Base-by-base conservation (phyloP, 2,113 vertebrate genomes). In the Oncorhynchus keta region DNA sequence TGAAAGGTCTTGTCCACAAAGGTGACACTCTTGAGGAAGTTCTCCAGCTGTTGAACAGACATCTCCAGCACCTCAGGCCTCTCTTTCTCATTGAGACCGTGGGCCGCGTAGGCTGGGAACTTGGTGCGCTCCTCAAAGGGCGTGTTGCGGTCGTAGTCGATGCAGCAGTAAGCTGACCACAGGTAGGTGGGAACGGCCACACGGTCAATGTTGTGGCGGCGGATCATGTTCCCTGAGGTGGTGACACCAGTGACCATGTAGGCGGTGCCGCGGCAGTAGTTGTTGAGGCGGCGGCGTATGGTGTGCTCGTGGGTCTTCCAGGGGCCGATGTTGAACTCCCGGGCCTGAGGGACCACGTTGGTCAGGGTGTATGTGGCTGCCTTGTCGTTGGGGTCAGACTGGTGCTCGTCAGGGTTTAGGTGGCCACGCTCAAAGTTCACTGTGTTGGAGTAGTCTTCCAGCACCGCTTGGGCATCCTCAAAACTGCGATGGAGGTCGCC, bases 351-450 rank as follows among this genome's bases (percentile, higher is more conserved):
- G 22, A 95, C 91, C 2, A 95, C 93, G 66, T 95, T 95, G 4
- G 94, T 95, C 77, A 95, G 85, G 3, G 93, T 93, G 91, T 95
- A 95, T 20, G 95, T 95, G 5, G 94, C 86, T 0, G 75, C 55
- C 18, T 88, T 94, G 87, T 94, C 93, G 0, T 59, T 76, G 0
- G 79, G 85, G 30, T 90, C 1, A 0, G 70, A n/a, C 7, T 95
- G 94, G 70, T 95, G 94, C 72, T 92, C 51, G 0, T 84, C 91
- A 1, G 95, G 94, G 76, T 92, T 95, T 69, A 95, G 79, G 73
- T 94, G 94, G 7, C 95, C 94, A 0, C 92, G 84, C 73, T 94
- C 92, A 48, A 78, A 92, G 61, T 77, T 77, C 6, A 92, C 86
- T 0, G 70, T 81, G 82, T 92, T 13, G 0, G 85, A 84, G 81